Conservation (phyloP, 2,888 invertebrate species). For the Chloroclystis v-ata region DNA sequence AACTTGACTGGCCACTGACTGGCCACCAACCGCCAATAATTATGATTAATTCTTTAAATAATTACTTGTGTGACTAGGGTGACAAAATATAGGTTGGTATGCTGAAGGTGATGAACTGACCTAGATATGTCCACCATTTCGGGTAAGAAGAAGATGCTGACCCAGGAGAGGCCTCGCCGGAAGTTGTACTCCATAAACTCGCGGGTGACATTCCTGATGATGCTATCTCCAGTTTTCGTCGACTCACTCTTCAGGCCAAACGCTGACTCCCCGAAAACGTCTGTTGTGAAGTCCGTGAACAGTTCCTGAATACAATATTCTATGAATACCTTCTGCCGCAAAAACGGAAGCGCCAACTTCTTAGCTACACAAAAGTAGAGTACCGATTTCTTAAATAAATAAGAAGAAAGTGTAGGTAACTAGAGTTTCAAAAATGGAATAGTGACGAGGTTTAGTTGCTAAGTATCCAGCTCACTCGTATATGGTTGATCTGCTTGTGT, state of each 20-base stretch:
- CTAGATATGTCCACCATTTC: slow-evolving; percentile 41
- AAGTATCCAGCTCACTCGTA: slow-evolving; percentile 29
- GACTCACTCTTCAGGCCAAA: slow-evolving; percentile 43
- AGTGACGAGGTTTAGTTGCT: no score
- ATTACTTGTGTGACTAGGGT: no score
- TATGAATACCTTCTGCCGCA: no score
- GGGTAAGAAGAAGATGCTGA: slow-evolving; percentile 49
- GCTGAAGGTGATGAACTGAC: slow-evolving; percentile 30
- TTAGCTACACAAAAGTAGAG: no score
- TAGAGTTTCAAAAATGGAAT: no score
- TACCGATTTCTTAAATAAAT: no score
- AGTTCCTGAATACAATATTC: slow-evolving; percentile 29
- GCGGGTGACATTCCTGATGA: slow-evolving; percentile 39
- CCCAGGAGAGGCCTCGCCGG: slow-evolving; percentile 40
- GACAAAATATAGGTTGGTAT: no score
- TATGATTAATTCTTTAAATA: no score
- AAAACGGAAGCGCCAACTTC: no score
- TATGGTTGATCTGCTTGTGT: slow-evolving; percentile 16
- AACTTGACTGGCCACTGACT: no score
- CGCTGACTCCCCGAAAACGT: slow-evolving; percentile 44
- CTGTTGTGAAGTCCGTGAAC: slow-evolving; percentile 42
- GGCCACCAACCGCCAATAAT: no score
- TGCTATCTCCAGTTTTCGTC: slow-evolving; percentile 38
- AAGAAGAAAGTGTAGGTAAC: no score
- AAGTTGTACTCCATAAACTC: slow-evolving; percentile 38